Conservation (phyloP, 1,140 invertebrate genomes). For the Drosophila quadrilineata region DNA sequence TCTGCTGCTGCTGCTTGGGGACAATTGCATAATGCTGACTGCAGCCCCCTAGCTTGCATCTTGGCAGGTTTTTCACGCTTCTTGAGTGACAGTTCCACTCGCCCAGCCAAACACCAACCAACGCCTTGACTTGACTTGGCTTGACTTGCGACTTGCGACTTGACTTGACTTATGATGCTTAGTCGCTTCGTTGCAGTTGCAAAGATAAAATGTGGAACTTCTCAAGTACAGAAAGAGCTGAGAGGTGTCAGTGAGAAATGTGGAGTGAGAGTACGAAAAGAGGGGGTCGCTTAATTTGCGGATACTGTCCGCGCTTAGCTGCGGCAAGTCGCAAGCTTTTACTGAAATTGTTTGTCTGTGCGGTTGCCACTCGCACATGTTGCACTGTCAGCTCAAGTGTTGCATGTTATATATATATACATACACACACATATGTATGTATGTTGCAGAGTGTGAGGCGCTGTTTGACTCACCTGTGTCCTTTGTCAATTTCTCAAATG, state of each 20-base stretch:
- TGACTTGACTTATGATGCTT: conserved; percentile 71
- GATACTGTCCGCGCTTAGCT: conserved; percentile 46
- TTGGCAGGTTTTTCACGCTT: conserved; percentile 70
- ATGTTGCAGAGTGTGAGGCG: conserved; percentile 5
- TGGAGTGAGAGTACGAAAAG: not conserved
- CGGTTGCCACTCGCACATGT: conserved; percentile 55
- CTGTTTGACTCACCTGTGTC: conserved; percentile 50
- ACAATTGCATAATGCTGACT: conserved; percentile 60
- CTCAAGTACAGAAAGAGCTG: too few relatives aligned
- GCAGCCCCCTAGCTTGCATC: conserved; percentile 32
- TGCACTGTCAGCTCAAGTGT: conserved; percentile 71
- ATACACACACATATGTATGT: too few relatives aligned
- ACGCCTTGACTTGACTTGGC: conserved; percentile 42
- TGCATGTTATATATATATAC: conserved; percentile 11
- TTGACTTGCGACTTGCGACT: not conserved
- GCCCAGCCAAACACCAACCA: conserved; percentile 6
- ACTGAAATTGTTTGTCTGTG: conserved; percentile 64
- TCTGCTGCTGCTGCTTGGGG: conserved; percentile 34
- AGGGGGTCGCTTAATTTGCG: conserved; percentile 54
- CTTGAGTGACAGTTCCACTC: conserved; percentile 57
- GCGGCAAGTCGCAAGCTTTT: conserved; percentile 66
- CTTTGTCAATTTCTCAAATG: conserved; percentile 76
- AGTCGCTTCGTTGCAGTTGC: conserved; percentile 53
- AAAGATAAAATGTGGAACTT: conserved; percentile 52
- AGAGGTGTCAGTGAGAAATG: not conserved